These are phyloP conservation scores for Vollenhovia emeryi DNA, from an alignment of 1,140 invertebrate species.

Conservation along the genomic window DNA sequence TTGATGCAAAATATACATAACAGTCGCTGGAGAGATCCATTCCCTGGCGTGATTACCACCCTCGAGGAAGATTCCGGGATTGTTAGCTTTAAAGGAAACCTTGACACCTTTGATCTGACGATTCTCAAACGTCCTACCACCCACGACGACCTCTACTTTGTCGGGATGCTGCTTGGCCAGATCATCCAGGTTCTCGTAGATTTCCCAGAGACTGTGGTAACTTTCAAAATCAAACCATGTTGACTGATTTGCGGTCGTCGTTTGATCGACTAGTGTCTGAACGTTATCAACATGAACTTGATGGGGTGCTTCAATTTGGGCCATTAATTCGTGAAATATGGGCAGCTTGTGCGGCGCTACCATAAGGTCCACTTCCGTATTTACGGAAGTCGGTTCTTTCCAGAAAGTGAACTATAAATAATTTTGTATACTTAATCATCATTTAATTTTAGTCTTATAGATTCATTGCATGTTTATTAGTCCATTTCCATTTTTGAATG, in stretches of 20 bases:
- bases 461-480: background rate
- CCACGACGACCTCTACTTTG: background rate
- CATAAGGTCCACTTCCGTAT: background rate
- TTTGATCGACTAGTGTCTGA: background rate
- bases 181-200: background rate
- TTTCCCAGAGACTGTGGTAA: background rate
- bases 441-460: background rate
- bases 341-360: background rate
- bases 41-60: slow-evolving; percentile 90
- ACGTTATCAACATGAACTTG: background rate
- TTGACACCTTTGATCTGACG: background rate
- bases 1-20: slow-evolving; percentile 89
- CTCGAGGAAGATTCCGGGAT: background rate
- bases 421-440: background rate
- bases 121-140: background rate
- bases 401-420: background rate
- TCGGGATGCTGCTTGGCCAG: background rate
- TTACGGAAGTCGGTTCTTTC: background rate
- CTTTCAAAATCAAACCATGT: background rate
- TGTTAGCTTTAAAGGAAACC: background rate
- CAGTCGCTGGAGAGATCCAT: slow-evolving; percentile 91
- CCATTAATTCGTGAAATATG: background rate
- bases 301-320: background rate
- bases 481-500: background rate
- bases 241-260: background rate